Evolutionary conservation across 2,113 vertebrate species (phyloP), one percentile per base, ranked within the genome.

Genomic region (Propithecus coquereli): DNA sequence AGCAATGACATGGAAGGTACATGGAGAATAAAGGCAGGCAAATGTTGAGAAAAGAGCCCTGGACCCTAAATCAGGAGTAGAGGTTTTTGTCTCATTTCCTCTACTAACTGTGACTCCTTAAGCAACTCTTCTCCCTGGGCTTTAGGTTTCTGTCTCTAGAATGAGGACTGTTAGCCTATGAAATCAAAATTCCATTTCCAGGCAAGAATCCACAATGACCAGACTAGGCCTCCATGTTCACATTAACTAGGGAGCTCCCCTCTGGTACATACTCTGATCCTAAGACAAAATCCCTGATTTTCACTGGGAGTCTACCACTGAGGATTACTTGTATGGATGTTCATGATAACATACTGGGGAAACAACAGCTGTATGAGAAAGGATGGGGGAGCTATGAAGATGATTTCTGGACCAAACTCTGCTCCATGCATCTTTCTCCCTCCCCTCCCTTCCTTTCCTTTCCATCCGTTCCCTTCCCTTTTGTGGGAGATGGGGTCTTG

Each of bases 191-290:
- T 14, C 25, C n/a, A 5, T 81, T 85, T 20, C 47, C 37, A 73
- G 70, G 57, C 77, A n/a, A 59, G 37, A 71, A 20, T 40, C 66
- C 25, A 37, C 25, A 50, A 25, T 7, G 77, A n/a, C 3, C 4
- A 40, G 32, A 47, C 61, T 63, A 63, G n/a, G 22, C 2, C 0
- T 4, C 54, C 40, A 0, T 22, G 1, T 50, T 45, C 32, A 30
- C 8, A 12, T 47, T 54, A 40, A 54, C 32, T 13, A 40, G 11
- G 17, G 2, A 2, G 40, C 4, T 20, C n/a, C 57, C 40, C 18
- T 57, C 25, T 13, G 2, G 5, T 18, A 5, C 0, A 0, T 8
- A n/a, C 52, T 66, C 47, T 52, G 4, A 30, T 7, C 17, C 22
- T 27, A 65, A 65, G 52, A 74, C 13, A 65, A 77, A 74, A n/a